Conservation (phyloP, 2,888 invertebrate genomes). For the Mellilla xanthometata region DNA sequence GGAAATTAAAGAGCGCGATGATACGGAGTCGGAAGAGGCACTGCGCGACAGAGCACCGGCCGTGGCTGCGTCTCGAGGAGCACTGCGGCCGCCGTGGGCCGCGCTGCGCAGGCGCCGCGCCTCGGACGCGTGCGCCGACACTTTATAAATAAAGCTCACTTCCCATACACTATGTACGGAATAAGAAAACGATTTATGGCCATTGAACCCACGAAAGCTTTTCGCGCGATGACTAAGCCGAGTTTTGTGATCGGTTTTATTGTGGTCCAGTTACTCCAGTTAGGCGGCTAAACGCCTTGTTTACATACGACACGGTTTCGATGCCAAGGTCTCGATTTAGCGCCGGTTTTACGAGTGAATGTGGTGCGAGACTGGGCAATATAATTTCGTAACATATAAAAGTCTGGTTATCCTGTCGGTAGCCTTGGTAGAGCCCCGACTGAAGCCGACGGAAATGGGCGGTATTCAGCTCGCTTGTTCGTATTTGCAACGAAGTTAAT, state of each 20-base stretch:
- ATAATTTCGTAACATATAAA: slow-evolving; percentile 5
- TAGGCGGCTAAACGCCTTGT: slow-evolving; percentile 13
- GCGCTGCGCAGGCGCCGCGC: slow-evolving; percentile 35
- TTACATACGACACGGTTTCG: slow-evolving; percentile 36
- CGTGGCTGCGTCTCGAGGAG: slow-evolving; percentile 39
- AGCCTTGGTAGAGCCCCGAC: slow-evolving; percentile 20
- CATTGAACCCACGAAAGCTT: slow-evolving; percentile 74
- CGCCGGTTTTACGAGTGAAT: slow-evolving; percentile 21
- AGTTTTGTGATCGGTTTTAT: slow-evolving; percentile 33
- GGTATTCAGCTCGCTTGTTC: slow-evolving; percentile 2
- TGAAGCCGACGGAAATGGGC: slow-evolving; percentile 13
- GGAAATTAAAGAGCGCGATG: slow-evolving; percentile 51
- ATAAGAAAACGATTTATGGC: slow-evolving; percentile 75
- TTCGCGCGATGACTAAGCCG: slow-evolving; percentile 54
- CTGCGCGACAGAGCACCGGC: slow-evolving; percentile 48
- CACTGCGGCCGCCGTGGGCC: slow-evolving; percentile 31
- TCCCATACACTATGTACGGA: slow-evolving; percentile 63
- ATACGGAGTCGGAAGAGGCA: slow-evolving; percentile 36
- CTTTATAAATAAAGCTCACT: slow-evolving; percentile 76
- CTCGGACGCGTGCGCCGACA: slow-evolving; percentile 49
- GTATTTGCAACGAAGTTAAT: slow-evolving; percentile 15
- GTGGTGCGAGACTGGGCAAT: slow-evolving; percentile 12
- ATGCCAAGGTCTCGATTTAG: slow-evolving; percentile 51
- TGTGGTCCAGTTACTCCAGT: slow-evolving; percentile 28
- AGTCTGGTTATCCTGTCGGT: slow-evolving; percentile 20